These are phyloP conservation scores for Zhengitettix transpicula DNA, from an alignment of 2,888 invertebrate genomes.

Conservation along the genomic window DNA sequence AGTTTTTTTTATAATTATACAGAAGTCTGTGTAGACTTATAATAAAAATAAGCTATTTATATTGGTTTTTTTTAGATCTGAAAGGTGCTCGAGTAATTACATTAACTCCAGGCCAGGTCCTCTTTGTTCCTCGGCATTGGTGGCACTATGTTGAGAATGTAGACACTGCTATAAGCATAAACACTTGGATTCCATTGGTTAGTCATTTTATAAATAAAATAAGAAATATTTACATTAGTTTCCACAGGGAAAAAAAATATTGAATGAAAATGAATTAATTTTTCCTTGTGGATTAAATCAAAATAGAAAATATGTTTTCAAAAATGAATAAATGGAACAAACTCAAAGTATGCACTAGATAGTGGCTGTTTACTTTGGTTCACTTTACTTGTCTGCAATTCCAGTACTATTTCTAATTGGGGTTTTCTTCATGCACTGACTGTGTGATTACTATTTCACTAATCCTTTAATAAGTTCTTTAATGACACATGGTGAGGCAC, in stretches of 20 bases:
- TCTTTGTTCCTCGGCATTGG: slow-evolving; percentile 83
- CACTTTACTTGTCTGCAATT: too few species aligned
- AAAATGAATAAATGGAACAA: not conserved
- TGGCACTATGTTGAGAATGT: slow-evolving; percentile 86
- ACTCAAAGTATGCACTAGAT: slow-evolving; percentile 1
- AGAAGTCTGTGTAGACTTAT: too few species aligned
- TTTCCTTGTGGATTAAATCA: not conserved
- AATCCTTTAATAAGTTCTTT: too few species aligned
- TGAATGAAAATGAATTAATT: not conserved
- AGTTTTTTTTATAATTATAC: too few species aligned
- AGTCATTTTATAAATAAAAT: slow-evolving; percentile 14
- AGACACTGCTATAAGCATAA: slow-evolving; percentile 40
- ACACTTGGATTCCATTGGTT: slow-evolving; percentile 63
- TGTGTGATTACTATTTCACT: too few species aligned
- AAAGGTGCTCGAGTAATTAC: slow-evolving; percentile 35
- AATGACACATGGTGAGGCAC: too few species aligned
- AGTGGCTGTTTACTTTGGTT: too few species aligned
- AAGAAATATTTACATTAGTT: not conserved
- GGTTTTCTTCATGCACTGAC: too few species aligned
- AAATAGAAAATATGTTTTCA: not conserved
- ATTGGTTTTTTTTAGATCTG: slow-evolving; percentile 4
- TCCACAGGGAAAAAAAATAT: not conserved
- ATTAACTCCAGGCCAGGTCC: slow-evolving; percentile 67
- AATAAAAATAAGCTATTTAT: too few species aligned
- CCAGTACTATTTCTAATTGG: too few species aligned